phyloP scores from a whole-genome alignment of 2,113 vertebrate genomes.

The Drymodes brunneopygia region DNA sequence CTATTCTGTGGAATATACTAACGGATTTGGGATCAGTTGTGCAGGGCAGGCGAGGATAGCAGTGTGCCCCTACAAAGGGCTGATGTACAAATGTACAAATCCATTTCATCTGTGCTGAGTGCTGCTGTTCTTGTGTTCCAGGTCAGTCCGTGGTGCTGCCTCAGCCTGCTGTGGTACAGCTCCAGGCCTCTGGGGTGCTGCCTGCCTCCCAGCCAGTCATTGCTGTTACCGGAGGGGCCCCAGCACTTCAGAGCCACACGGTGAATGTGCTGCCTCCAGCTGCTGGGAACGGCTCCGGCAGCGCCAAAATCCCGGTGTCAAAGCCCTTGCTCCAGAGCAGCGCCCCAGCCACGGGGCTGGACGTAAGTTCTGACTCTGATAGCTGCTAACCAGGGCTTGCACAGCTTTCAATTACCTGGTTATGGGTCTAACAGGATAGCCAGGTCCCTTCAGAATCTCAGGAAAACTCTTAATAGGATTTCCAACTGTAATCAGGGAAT shows the following conservation, averaged over 20 bases:
- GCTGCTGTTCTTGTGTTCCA: slow-evolving; percentile 25
- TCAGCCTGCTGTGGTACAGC: slow-evolving; percentile 81
- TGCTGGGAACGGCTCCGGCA: slow-evolving; percentile 1
- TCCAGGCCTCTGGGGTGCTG: slow-evolving; percentile 75
- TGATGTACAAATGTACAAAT: neutral
- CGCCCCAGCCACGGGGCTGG: slow-evolving; percentile 19
- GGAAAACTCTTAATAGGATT: neutral
- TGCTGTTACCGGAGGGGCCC: slow-evolving; percentile 66
- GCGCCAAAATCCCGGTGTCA: slow-evolving; percentile 16
- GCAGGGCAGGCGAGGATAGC: neutral
- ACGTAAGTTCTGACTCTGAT: slow-evolving; percentile 68
- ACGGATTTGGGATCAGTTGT: neutral
- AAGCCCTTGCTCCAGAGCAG: slow-evolving; percentile 62
- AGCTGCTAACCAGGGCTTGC: neutral
- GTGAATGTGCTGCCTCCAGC: slow-evolving; percentile 68
- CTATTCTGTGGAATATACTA: neutral
- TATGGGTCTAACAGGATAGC: neutral
- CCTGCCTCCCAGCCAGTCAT: slow-evolving; percentile 66
- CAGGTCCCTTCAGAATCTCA: neutral
- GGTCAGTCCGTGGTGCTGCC: slow-evolving; percentile 80
- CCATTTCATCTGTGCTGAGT: neutral
- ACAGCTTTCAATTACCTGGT: neutral
- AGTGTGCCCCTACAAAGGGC: neutral
- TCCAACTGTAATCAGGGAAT: neutral
- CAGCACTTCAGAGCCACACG: slow-evolving; percentile 68